These are phyloP conservation scores for Poecilus cupreus DNA, from an alignment of 2,888 invertebrate genomes.

Conservation along the genomic window DNA sequence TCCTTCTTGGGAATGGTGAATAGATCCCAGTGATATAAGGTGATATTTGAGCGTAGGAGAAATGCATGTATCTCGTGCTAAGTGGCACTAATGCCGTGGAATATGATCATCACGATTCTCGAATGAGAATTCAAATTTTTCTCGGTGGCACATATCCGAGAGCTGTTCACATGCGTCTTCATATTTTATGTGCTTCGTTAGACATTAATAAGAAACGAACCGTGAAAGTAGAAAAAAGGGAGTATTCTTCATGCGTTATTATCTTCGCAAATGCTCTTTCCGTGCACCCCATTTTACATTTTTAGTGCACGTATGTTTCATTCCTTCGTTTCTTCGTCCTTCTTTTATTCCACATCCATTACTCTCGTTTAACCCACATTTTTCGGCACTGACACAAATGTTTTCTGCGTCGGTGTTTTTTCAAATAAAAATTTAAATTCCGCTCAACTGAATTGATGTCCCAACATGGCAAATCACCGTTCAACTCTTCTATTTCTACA, in stretches of 20 bases:
- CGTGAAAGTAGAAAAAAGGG: conserved; percentile 49
- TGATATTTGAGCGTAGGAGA: too few relatives aligned
- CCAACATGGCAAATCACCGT: neutral
- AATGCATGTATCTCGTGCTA: neutral
- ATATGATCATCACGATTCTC: conserved; percentile 24
- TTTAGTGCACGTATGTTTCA: conserved; percentile 55
- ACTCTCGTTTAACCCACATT: conserved; percentile 44
- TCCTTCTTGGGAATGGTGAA: too few relatives aligned
- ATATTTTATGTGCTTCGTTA: conserved; percentile 56
- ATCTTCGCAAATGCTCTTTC: conserved; percentile 52
- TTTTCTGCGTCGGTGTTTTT: neutral
- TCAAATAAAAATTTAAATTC: conserved; percentile 29
- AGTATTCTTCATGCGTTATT: conserved; percentile 55
- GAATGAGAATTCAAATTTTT: conserved; percentile 50
- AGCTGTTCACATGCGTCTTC: conserved; percentile 28
- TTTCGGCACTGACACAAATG: conserved; percentile 41
- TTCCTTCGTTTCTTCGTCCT: conserved; percentile 32
- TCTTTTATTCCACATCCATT: conserved; percentile 42
- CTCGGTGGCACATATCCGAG: neutral
- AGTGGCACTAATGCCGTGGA: conserved; percentile 12
- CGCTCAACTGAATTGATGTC: conserved; percentile 11
- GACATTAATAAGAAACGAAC: conserved; percentile 57
- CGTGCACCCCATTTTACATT: conserved; percentile 56
- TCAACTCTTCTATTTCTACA: too few relatives aligned
- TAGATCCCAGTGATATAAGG: too few relatives aligned